Conservation (phyloP, 2,113 vertebrate genomes). For the Isurus oxyrinchus region DNA sequence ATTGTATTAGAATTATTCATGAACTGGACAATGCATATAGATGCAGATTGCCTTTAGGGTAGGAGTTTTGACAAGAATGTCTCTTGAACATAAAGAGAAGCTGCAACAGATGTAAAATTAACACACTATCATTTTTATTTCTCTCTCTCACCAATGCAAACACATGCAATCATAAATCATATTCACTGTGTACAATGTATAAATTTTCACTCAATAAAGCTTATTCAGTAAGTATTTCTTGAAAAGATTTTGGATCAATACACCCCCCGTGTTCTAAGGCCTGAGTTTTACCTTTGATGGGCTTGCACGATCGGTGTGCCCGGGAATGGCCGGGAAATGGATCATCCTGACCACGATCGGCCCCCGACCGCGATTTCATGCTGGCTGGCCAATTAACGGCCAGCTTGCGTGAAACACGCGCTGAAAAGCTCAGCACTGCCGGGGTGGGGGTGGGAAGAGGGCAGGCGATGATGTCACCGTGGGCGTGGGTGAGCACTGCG, state of each 20-base stretch:
- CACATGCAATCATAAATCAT: conserved; percentile 17
- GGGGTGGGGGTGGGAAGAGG: too few species aligned
- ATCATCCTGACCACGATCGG: too few species aligned
- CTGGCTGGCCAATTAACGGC: too few species aligned
- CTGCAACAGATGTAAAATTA: not conserved
- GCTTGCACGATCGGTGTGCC: too few species aligned
- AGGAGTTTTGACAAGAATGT: not conserved
- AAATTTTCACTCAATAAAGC: not conserved
- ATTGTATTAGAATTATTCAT: conserved; percentile 22
- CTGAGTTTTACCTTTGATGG: too few species aligned
- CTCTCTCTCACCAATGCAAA: not conserved
- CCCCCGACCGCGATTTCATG: too few species aligned
- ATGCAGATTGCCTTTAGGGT: not conserved
- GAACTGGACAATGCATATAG: not conserved
- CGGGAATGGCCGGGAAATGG: too few species aligned
- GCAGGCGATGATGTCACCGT: too few species aligned
- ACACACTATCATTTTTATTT: not conserved
- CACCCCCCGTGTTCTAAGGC: not conserved
- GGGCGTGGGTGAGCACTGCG: too few species aligned
- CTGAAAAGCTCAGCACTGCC: too few species aligned
- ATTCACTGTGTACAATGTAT: not conserved
- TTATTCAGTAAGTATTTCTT: not conserved
- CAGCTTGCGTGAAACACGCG: too few species aligned
- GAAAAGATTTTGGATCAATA: not conserved
- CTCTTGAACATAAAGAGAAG: not conserved